Percentiles rank a stretch among this genome's conserved stretches.
Conservation (phyloP, 92 coral and sea anemone species). For the Micromussa lordhowensis region DNA sequence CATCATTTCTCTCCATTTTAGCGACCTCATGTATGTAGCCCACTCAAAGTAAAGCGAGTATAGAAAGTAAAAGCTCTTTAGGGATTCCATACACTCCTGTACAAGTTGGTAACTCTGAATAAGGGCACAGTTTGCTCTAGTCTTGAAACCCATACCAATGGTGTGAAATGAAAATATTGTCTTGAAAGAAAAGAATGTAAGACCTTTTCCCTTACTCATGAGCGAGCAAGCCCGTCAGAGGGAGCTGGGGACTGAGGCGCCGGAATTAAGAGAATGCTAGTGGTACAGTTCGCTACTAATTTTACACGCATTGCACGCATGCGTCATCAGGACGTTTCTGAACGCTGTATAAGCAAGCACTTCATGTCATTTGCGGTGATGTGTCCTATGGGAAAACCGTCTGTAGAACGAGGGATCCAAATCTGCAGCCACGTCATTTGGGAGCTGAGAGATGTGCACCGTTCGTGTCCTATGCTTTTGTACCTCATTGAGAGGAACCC, state of each 20-base stretch:
- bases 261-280: too few relatives aligned
- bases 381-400: constrained; percentile 81
- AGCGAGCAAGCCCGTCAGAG: neutral
- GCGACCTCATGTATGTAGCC: neutral
- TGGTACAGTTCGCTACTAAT: neutral
- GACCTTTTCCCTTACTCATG: neutral
- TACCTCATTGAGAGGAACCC: constrained; percentile 83
- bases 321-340: neutral
- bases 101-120: neutral
- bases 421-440: constrained; percentile 91
- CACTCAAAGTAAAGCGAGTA: neutral
- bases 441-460: constrained; percentile 85
- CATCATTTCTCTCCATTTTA: neutral
- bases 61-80: neutral
- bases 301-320: constrained; percentile 16
- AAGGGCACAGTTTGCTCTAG: neutral
- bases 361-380: constrained; percentile 80
- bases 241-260: neutral
- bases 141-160: neutral
- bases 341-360: neutral
- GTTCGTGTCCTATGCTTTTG: constrained; percentile 77
- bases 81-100: neutral
- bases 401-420: constrained; percentile 98
- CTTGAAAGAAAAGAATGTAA: neutral
- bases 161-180: neutral